Percentiles rank a stretch among this genome's conserved stretches.
Conservation (phyloP, 2,797 vertebrate genomes). For the Momotus momota region DNA sequence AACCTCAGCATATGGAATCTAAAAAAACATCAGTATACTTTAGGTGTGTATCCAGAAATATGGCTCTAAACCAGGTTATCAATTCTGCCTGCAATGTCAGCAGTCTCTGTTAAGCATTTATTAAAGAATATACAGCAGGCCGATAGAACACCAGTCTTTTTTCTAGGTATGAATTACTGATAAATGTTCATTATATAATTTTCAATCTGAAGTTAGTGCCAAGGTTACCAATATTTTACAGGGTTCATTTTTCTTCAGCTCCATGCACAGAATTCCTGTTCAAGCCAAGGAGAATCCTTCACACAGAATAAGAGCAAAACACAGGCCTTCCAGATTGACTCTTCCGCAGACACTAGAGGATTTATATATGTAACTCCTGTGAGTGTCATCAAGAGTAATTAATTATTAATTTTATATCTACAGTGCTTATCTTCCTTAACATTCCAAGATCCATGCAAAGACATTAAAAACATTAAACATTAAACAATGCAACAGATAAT, state of each 20-base stretch:
- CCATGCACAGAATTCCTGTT: background rate
- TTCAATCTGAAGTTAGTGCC: background rate
- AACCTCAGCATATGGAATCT: background rate
- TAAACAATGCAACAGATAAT: conserved; percentile 11
- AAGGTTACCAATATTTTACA: background rate
- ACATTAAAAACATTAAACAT: conserved; percentile 32
- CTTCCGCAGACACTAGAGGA: background rate
- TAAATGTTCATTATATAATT: background rate
- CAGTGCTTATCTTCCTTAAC: background rate
- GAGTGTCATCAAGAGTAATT: conserved; percentile 26
- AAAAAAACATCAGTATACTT: background rate
- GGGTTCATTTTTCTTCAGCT: background rate
- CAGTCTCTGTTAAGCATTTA: background rate
- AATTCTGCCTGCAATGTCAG: background rate
- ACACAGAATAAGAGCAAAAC: background rate
- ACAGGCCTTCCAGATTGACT: background rate
- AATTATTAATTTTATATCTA: conserved; percentile 43
- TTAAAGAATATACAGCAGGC: background rate
- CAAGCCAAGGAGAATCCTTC: background rate
- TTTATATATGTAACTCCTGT: background rate
- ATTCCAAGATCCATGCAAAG: background rate
- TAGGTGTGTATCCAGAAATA: background rate
- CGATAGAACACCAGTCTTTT: background rate
- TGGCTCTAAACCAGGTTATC: background rate
- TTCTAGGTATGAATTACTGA: background rate